A percentile compares a stretch with the other conserved stretches of the same genome.
Evolutionary conservation across 2,797 vertebrate genomes (phyloP).

Genomic region (Serranus cabrilla): DNA sequence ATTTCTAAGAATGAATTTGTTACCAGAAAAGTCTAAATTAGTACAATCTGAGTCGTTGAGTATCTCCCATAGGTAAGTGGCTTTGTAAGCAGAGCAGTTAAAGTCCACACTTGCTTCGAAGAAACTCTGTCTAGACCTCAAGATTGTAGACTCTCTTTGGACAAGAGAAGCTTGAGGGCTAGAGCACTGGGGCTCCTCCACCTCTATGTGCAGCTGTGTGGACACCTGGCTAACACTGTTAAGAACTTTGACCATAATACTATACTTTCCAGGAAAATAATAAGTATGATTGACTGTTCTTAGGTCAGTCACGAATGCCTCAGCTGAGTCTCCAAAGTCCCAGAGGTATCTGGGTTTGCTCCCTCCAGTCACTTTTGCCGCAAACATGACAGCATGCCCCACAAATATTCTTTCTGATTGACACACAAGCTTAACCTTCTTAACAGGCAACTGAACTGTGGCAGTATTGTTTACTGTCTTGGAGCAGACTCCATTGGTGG

Average conservation of each 20-base stretch:
- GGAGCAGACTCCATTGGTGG: conserved; percentile 79
- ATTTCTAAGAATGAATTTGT: conserved; percentile 54
- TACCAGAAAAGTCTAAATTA: conserved; percentile 1
- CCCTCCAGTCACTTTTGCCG: conserved; percentile 60
- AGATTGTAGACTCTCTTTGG: conserved; percentile 68
- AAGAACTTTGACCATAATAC: conserved; percentile 70
- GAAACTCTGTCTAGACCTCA: conserved; percentile 74
- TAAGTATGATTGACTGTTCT: conserved; percentile 74
- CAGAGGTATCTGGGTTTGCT: conserved; percentile 81
- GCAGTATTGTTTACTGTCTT: conserved; percentile 60
- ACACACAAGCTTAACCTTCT: conserved; percentile 62
- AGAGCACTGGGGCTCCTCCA: conserved; percentile 77
- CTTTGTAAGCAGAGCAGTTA: conserved; percentile 84
- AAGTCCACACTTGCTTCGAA: conserved; percentile 84
- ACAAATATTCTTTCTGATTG: conserved; percentile 71
- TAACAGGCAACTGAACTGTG: conserved; percentile 79
- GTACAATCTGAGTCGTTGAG: conserved; percentile 61
- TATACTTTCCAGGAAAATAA: conserved; percentile 67
- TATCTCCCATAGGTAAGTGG: conserved; percentile 84
- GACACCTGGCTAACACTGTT: conserved; percentile 82
- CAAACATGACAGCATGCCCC: conserved; percentile 73
- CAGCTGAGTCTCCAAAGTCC: conserved; percentile 82
- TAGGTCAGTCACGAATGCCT: conserved; percentile 53
- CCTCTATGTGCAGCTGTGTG: conserved; percentile 62
- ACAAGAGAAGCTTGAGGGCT: conserved; percentile 73